Percentiles rank a stretch among this genome's conserved stretches.
Evolutionary conservation across 1,140 invertebrate genomes (phyloP).

Genomic region (Patella vulgata): DNA sequence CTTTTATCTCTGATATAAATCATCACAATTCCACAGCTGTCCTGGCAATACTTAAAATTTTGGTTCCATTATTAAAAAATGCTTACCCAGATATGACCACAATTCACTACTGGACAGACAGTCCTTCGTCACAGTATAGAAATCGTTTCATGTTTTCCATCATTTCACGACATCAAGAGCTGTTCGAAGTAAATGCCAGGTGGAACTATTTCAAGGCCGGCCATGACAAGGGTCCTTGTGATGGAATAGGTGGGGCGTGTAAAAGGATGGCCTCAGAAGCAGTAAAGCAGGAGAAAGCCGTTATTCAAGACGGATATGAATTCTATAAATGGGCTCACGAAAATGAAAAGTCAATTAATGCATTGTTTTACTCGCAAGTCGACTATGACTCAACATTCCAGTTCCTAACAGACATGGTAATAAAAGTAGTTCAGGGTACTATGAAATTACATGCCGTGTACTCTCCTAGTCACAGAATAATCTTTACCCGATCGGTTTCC

Average conservation of each 20-base stretch:
- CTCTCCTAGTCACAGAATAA: too few relatives aligned
- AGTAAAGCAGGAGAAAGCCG: neutral
- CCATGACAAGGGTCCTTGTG: slow-evolving; percentile 26
- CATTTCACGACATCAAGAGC: neutral
- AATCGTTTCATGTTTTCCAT: slow-evolving; percentile 18
- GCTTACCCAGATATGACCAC: slow-evolving; percentile 2
- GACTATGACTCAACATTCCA: too few relatives aligned
- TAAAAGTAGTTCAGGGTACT: too few relatives aligned
- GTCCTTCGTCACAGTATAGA: slow-evolving; percentile 14
- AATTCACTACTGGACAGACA: slow-evolving; percentile 36
- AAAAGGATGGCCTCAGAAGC: slow-evolving; percentile 16
- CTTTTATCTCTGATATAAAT: slow-evolving; percentile 15
- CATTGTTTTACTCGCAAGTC: too few relatives aligned
- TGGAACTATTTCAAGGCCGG: slow-evolving; percentile 33
- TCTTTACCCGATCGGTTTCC: too few relatives aligned
- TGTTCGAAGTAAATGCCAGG: slow-evolving; percentile 7
- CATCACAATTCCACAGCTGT: slow-evolving; percentile 11
- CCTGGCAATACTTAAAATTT: slow-evolving; percentile 13
- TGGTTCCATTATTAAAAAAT: slow-evolving; percentile 13
- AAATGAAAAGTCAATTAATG: slow-evolving; percentile 2
- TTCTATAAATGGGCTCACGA: slow-evolving; percentile 15
- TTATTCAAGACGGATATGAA: slow-evolving; percentile 15
- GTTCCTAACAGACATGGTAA: too few relatives aligned
- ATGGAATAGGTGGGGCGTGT: slow-evolving; percentile 13
- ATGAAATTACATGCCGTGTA: too few relatives aligned